Evolutionary conservation across 2,888 invertebrate genomes (phyloP).

Genomic region (Cremastinae sp.): DNA sequence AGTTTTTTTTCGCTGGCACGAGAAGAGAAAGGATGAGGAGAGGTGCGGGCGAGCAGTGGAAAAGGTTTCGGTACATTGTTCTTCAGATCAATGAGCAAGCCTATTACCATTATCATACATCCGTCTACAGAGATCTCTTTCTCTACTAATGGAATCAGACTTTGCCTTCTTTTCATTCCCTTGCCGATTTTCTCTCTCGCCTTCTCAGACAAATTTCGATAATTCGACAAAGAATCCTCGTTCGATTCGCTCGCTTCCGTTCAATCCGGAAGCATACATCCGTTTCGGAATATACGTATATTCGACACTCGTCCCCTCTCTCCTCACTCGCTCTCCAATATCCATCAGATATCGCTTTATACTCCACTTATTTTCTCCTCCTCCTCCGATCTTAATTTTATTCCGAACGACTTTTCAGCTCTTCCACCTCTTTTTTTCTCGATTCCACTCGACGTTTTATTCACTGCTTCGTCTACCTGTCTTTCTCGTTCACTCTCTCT

Average conservation of each 20-base stretch:
- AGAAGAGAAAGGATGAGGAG: no score
- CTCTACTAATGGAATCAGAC: slow-evolving; percentile 29
- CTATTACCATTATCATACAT: slow-evolving; percentile 48
- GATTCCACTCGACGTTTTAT: slow-evolving; percentile 40
- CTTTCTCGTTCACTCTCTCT: slow-evolving; percentile 2
- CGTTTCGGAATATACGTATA: neutral
- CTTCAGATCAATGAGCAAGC: slow-evolving; percentile 44
- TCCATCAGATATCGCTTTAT: slow-evolving; percentile 40
- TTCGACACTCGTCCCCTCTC: neutral
- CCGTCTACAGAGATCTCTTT: slow-evolving; percentile 3
- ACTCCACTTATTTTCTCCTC: slow-evolving; percentile 26
- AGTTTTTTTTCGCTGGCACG: no score
- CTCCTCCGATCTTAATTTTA: slow-evolving; percentile 54
- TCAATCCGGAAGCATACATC: slow-evolving; percentile 33
- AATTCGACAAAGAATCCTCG: slow-evolving; percentile 52
- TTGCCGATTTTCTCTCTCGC: neutral
- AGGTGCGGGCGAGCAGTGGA: neutral
- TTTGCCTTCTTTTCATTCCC: neutral
- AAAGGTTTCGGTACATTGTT: slow-evolving; percentile 35
- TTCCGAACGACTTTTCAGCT: slow-evolving; percentile 52
- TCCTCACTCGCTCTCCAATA: slow-evolving; percentile 29
- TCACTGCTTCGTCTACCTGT: slow-evolving; percentile 22
- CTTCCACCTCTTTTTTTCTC: slow-evolving; percentile 16
- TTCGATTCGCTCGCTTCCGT: slow-evolving; percentile 28
- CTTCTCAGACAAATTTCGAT: slow-evolving; percentile 34